phyloP scores from a whole-genome alignment of 2,113 vertebrate genomes.

The Tachysurus fulvidraco region DNA sequence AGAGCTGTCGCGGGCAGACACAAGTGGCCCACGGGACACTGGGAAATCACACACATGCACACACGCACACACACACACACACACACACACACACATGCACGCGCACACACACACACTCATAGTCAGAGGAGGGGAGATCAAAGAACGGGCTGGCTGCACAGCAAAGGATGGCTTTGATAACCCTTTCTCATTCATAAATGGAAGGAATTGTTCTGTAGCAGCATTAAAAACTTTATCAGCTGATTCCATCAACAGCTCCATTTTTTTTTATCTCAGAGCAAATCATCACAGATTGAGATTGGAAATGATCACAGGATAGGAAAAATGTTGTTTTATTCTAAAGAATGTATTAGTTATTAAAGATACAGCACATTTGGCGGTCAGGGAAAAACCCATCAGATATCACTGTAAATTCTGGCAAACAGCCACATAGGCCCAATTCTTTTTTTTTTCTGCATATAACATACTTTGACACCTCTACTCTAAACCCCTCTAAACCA shows the following conservation, averaged over 20 bases:
- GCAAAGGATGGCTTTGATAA: constrained; percentile 21
- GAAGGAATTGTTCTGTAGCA: not conserved
- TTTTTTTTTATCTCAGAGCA: not conserved
- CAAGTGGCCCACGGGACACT: constrained; percentile 63
- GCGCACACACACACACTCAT: not conserved
- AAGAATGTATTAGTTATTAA: not conserved
- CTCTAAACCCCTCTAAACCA: not conserved
- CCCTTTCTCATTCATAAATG: not conserved
- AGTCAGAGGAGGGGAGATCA: constrained; percentile 27
- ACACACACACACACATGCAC: constrained; percentile 4
- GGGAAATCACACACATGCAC: constrained; percentile 59
- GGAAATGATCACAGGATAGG: not conserved
- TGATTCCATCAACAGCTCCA: not conserved
- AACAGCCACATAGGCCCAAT: not conserved
- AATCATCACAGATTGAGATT: not conserved
- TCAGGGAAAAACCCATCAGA: not conserved
- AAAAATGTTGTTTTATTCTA: not conserved
- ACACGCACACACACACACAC: constrained; percentile 13
- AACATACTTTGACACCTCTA: not conserved
- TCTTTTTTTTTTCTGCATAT: not conserved
- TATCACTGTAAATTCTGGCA: not conserved
- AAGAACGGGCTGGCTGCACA: constrained; percentile 30
- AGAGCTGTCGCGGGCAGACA: constrained; percentile 69
- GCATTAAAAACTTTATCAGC: constrained; percentile 5
- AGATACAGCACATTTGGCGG: not conserved